Conservation (phyloP, 2,113 vertebrate genomes). For the Ivindomyrus marchei region DNA sequence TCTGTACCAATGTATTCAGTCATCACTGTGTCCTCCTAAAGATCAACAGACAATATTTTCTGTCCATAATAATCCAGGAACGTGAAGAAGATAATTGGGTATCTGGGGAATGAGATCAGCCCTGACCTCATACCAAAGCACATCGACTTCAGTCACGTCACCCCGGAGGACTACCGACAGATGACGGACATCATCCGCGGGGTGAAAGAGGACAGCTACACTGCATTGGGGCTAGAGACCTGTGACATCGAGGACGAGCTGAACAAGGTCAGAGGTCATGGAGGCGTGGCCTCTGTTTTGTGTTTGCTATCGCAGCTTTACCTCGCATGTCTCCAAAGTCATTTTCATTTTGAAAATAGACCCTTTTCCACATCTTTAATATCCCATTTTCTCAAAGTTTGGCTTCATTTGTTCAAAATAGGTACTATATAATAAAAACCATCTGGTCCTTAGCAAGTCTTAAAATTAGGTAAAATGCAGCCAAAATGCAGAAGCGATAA, state of each 20-base stretch:
- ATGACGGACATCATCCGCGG: conserved; percentile 70
- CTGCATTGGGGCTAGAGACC: conserved; percentile 65
- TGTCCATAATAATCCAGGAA: conserved; percentile 68
- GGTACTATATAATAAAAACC: background rate
- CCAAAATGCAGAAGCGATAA: too few species aligned
- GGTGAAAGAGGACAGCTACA: conserved; percentile 71
- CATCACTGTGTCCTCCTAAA: background rate
- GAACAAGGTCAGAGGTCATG: conserved; percentile 69
- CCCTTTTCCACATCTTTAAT: background rate
- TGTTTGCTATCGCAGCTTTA: background rate
- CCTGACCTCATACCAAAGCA: conserved; percentile 74
- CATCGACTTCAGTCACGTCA: conserved; percentile 78
- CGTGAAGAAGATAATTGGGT: conserved; percentile 67
- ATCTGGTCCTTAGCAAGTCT: too few species aligned
- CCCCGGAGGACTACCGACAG: conserved; percentile 73
- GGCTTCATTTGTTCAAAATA: background rate
- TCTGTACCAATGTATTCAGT: background rate
- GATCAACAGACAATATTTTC: conserved; percentile 21
- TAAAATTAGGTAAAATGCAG: too few species aligned
- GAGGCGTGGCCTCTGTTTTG: background rate
- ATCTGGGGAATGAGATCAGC: conserved; percentile 70
- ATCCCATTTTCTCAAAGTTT: background rate
- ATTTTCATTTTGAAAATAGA: background rate
- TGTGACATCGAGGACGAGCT: conserved; percentile 86
- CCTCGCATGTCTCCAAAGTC: background rate